phyloP scores from a whole-genome alignment of 2,888 invertebrate genomes.

The Crepidodera aurea region DNA sequence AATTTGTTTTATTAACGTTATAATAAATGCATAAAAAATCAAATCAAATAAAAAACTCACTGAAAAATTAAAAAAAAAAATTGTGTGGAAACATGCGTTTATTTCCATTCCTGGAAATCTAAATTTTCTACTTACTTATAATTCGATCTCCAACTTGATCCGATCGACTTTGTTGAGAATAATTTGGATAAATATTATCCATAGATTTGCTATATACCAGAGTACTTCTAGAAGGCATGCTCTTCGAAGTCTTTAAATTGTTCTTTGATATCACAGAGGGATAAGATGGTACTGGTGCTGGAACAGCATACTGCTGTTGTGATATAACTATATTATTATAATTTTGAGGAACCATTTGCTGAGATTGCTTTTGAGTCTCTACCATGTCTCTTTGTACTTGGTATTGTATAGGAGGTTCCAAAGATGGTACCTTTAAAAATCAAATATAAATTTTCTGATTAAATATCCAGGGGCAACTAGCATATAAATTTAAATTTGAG shows the following conservation, averaged over 20 bases:
- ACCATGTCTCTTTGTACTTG: constrained; percentile 36
- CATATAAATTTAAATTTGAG: too few relatives aligned
- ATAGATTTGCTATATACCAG: constrained; percentile 40
- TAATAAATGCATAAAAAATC: too few relatives aligned
- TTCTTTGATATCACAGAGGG: constrained; percentile 53
- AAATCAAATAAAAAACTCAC: too few relatives aligned
- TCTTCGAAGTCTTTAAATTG: constrained; percentile 46
- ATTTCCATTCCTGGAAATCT: too few relatives aligned
- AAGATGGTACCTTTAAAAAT: constrained; percentile 19
- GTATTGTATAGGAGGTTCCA: constrained; percentile 49
- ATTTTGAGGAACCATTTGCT: constrained; percentile 8
- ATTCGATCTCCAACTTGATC: constrained; percentile 39
- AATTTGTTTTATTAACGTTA: too few relatives aligned
- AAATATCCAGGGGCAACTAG: too few relatives aligned
- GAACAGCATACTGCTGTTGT: constrained; percentile 47
- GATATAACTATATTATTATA: constrained; percentile 39
- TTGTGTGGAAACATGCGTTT: too few relatives aligned
- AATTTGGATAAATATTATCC: constrained; percentile 41
- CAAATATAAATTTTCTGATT: too few relatives aligned
- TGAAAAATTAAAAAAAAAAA: too few relatives aligned
- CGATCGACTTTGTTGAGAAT: constrained; percentile 35
- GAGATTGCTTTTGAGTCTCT: constrained; percentile 10
- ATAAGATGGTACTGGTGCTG: constrained; percentile 51
- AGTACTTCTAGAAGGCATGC: constrained; percentile 20
- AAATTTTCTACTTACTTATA: constrained; percentile 41